phyloP scores from a whole-genome alignment of 2,888 invertebrate species.

The Drosophila parthenogenetica region DNA sequence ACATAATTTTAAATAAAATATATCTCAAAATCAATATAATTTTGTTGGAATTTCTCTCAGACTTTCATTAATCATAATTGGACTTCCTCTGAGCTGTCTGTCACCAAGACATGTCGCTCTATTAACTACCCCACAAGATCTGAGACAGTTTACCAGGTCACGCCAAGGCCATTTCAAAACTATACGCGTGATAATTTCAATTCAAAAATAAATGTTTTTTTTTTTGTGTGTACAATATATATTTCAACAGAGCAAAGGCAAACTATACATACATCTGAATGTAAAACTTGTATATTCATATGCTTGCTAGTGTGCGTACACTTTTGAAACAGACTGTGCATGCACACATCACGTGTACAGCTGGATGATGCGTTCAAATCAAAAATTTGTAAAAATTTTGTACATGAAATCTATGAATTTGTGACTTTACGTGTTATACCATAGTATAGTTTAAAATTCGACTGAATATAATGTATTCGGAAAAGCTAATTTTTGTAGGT shows the following conservation, averaged over 20 bases:
- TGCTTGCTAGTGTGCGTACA: slow-evolving; percentile 14
- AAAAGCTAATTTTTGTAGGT: not conserved
- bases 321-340: slow-evolving; percentile 45
- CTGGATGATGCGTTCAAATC: slow-evolving; percentile 32
- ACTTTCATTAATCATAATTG: slow-evolving; percentile 42
- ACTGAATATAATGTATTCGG: slow-evolving; percentile 7
- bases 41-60: slow-evolving; percentile 5
- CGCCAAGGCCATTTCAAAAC: slow-evolving; percentile 60
- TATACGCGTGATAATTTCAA: slow-evolving; percentile 43
- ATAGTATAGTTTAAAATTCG: not conserved
- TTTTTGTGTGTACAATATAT: slow-evolving; percentile 57
- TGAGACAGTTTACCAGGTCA: slow-evolving; percentile 54
- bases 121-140: slow-evolving; percentile 58
- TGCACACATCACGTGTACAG: slow-evolving; percentile 64
- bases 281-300: slow-evolving; percentile 37
- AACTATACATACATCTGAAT: slow-evolving; percentile 28
- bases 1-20: not conserved
- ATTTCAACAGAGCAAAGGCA: slow-evolving; percentile 56
- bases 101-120: slow-evolving; percentile 47
- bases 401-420: slow-evolving; percentile 28
- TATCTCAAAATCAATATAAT: not conserved
- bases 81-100: slow-evolving; percentile 19
- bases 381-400: slow-evolving; percentile 41
- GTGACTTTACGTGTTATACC: slow-evolving; percentile 13
- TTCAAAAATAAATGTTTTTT: slow-evolving; percentile 20